Evolutionary conservation across 2,888 invertebrate genomes (phyloP).

Genomic region (Ophion slaviceki): DNA sequence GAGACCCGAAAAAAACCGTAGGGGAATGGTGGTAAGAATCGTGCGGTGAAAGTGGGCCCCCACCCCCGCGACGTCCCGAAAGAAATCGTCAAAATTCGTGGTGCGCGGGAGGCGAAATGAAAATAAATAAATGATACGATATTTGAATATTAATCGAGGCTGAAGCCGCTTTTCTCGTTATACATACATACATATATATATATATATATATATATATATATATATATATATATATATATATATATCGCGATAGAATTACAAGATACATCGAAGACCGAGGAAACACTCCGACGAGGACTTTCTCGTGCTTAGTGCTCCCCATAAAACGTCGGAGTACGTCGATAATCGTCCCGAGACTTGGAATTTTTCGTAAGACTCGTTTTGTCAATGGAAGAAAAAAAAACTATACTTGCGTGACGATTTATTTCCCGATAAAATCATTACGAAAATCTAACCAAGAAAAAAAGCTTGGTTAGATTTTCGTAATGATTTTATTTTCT

Average conservation of each 20-base stretch:
- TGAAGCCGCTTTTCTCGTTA: slow-evolving; percentile 13
- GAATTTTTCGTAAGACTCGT: slow-evolving; percentile 75
- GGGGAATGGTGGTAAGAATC: slow-evolving; percentile 63
- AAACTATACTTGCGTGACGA: background rate
- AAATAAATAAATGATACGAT: background rate
- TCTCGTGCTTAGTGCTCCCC: slow-evolving; percentile 68
- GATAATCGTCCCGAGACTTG: slow-evolving; percentile 77
- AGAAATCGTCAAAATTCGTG: slow-evolving; percentile 23
- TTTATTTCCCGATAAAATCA: background rate
- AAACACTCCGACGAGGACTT: slow-evolving; percentile 73
- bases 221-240: background rate
- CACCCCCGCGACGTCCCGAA: background rate
- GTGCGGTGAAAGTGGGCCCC: slow-evolving; percentile 13
- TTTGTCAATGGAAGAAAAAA: background rate
- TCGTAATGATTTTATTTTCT: background rate
- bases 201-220: background rate
- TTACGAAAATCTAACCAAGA: too few species aligned
- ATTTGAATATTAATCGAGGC: slow-evolving; percentile 9
- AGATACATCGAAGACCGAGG: slow-evolving; percentile 72
- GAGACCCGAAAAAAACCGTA: slow-evolving; percentile 73
- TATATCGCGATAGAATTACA: slow-evolving; percentile 69
- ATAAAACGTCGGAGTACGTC: slow-evolving; percentile 71
- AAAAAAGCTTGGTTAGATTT: too few species aligned
- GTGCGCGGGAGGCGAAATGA: background rate
- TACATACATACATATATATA: background rate